These are phyloP conservation scores for Tortricodes alternella DNA, from an alignment of 2,888 invertebrate species.

Conservation along the genomic window DNA sequence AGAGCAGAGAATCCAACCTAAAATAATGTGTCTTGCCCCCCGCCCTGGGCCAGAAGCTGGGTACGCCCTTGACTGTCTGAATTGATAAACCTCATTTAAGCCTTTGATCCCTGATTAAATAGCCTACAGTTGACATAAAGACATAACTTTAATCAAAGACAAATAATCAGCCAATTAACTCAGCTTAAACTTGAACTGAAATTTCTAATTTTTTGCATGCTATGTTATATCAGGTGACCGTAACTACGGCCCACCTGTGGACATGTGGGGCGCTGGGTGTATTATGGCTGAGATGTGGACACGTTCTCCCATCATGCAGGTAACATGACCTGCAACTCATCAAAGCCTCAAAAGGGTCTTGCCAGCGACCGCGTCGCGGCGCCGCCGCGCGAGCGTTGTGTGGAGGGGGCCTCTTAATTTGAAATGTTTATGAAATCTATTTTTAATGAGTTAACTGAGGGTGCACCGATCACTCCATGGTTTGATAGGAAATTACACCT, in stretches of 20 bases:
- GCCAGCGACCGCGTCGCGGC: no score
- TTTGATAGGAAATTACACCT: no score
- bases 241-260: constrained; percentile 98
- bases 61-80: no score
- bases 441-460: background rate
- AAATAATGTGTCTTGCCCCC: no score
- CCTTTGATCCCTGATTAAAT: no score
- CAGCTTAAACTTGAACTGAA: background rate
- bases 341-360: background rate
- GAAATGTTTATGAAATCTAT: background rate
- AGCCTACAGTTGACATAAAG: no score
- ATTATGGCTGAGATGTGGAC: constrained; percentile 99
- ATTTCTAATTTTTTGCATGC: background rate
- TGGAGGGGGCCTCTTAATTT: no score
- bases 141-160: background rate
- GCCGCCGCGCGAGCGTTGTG: no score
- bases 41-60: no score
- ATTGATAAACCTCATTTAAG: no score
- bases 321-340: constrained; percentile 26
- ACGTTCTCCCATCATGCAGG: constrained; percentile 94
- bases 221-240: constrained; percentile 85
- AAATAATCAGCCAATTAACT: background rate
- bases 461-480: no score
- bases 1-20: no score
- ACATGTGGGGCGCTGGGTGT: constrained; percentile 98